Evolutionary conservation across 2,113 vertebrate species (phyloP).

Genomic region (Galbula dea): DNA sequence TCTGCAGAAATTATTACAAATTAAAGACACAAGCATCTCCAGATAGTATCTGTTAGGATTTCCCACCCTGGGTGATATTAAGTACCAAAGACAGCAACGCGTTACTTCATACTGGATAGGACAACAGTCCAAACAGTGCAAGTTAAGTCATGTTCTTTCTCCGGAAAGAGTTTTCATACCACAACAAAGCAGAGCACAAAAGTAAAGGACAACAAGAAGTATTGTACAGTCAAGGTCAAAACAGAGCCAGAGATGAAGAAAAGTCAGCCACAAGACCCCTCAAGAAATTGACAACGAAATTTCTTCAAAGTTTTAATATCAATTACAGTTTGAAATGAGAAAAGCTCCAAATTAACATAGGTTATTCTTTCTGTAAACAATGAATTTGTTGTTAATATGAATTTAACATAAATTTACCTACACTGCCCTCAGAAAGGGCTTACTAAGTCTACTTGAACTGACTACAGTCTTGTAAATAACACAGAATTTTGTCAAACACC

Average conservation of each 20-base stretch:
- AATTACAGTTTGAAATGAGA: neutral
- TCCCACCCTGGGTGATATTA: neutral
- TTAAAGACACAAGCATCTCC: neutral
- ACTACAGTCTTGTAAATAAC: neutral
- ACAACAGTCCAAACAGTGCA: neutral
- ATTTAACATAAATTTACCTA: neutral
- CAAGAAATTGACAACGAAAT: neutral
- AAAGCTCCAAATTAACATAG: neutral
- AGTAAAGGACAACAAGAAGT: neutral
- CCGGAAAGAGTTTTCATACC: neutral
- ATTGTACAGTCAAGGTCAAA: neutral
- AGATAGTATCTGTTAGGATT: neutral
- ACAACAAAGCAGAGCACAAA: neutral
- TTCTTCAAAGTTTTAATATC: neutral
- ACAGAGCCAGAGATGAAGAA: neutral
- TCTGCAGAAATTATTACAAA: neutral
- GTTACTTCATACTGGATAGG: neutral
- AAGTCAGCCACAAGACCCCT: neutral
- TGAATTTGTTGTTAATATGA: neutral
- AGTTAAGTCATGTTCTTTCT: neutral
- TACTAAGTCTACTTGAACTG: neutral
- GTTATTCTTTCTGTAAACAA: neutral
- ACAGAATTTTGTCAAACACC: neutral
- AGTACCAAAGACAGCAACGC: too few species aligned
- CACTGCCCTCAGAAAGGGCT: neutral